These are phyloP conservation scores for Heliconius sara DNA, from an alignment of 2,888 invertebrate genomes.

Conservation along the genomic window DNA sequence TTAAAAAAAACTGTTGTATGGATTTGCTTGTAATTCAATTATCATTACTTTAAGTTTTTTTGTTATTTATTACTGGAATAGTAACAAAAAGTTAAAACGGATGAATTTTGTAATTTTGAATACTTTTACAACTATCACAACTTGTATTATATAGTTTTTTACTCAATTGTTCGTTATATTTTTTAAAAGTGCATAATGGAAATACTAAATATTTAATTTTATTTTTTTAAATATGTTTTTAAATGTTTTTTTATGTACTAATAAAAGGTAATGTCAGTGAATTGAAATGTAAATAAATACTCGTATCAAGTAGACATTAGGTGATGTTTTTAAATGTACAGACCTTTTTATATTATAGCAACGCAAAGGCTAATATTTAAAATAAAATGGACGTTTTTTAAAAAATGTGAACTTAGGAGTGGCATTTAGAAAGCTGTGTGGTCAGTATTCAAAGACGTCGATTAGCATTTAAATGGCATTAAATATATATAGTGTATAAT, in stretches of 20 bases:
- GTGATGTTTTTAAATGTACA: slow-evolving; percentile 21
- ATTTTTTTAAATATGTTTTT: neutral
- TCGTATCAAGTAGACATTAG: slow-evolving; percentile 24
- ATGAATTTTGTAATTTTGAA: too few relatives aligned
- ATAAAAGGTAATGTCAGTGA: slow-evolving; percentile 31
- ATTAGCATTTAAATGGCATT: neutral
- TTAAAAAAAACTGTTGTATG: neutral
- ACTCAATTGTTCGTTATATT: too few relatives aligned
- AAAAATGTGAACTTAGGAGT: slow-evolving; percentile 7
- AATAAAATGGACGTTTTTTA: neutral
- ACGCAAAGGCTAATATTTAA: slow-evolving; percentile 2
- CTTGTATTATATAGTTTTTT: neutral
- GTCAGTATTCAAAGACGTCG: neutral
- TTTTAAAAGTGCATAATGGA: too few relatives aligned
- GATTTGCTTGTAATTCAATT: too few relatives aligned
- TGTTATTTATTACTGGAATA: too few relatives aligned
- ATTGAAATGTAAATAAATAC: slow-evolving; percentile 42
- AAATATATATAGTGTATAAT: neutral
- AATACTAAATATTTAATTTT: neutral
- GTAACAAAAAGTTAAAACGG: too few relatives aligned
- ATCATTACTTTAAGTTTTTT: too few relatives aligned
- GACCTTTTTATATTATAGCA: slow-evolving; percentile 16
- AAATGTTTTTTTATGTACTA: neutral
- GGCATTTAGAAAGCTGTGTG: neutral
- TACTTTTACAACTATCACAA: neutral